These are phyloP conservation scores for Macrostomum lignano DNA, from an alignment of 1,140 invertebrate genomes.

Conservation along the genomic window DNA sequence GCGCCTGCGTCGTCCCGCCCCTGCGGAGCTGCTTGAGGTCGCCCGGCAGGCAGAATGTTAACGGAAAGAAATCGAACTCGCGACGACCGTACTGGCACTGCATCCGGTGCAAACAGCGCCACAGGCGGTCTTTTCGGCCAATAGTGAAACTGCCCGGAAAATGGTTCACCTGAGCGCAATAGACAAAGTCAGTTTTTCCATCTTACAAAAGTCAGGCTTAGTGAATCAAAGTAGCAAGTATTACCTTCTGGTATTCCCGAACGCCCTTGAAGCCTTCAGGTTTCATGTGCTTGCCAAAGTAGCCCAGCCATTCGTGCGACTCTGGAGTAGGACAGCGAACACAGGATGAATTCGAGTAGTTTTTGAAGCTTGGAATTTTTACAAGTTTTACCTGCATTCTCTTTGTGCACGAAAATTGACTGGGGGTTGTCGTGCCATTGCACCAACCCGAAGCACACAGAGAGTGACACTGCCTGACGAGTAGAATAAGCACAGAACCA, in stretches of 20 bases:
- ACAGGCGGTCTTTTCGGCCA: constrained; percentile 71
- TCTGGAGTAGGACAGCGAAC: constrained; percentile 21
- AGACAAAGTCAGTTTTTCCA: too few species aligned
- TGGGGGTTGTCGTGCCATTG: too few species aligned
- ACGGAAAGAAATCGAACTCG: constrained; percentile 49
- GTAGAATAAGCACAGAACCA: too few species aligned
- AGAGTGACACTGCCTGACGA: too few species aligned
- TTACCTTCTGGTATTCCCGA: constrained; percentile 52
- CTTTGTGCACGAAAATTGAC: too few species aligned
- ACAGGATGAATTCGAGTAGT: too few species aligned
- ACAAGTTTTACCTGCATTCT: too few species aligned
- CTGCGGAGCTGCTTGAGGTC: constrained; percentile 30
- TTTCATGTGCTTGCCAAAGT: constrained; percentile 41
- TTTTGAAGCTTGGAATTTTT: too few species aligned
- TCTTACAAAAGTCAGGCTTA: too few species aligned
- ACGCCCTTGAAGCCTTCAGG: constrained; percentile 33
- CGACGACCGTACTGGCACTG: constrained; percentile 7
- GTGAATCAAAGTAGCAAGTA: background rate
- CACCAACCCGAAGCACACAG: too few species aligned
- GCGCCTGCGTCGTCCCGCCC: background rate
- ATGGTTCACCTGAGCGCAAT: constrained; percentile 56
- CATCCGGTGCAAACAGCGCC: constrained; percentile 33
- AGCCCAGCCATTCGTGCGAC: constrained; percentile 34
- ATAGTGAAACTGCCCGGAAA: constrained; percentile 88
- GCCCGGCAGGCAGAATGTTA: constrained; percentile 63